These are phyloP conservation scores for Neotoxoptera formosana DNA, from an alignment of 1,140 invertebrate genomes.

Conservation along the genomic window DNA sequence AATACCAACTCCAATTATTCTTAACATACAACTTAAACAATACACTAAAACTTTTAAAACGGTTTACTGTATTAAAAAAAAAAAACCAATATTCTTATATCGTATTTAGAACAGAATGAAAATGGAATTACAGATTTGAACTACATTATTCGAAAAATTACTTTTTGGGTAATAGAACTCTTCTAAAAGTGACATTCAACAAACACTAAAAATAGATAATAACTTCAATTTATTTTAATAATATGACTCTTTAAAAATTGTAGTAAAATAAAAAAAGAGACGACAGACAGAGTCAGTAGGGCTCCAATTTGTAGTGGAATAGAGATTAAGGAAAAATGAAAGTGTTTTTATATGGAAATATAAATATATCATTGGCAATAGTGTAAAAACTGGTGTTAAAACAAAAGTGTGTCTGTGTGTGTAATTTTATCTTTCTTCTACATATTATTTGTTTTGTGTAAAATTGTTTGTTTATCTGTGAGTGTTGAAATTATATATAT, in stretches of 20 bases:
- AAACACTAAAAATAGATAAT: background rate
- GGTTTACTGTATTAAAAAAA: background rate
- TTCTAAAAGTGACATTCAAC: background rate
- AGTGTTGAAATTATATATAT: no score
- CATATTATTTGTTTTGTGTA: no score
- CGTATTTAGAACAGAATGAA: background rate
- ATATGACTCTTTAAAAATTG: background rate
- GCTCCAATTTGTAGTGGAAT: no score
- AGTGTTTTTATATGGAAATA: no score
- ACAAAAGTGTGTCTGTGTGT: no score
- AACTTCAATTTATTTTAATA: background rate
- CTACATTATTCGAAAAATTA: background rate
- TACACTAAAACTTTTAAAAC: background rate
- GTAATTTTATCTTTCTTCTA: no score
- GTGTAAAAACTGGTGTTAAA: no score
- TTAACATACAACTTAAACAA: background rate
- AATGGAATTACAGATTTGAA: background rate
- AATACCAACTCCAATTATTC: background rate
- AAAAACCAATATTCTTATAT: background rate
- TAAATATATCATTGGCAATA: no score
- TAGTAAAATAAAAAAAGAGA: no score
- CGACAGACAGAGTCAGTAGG: no score
- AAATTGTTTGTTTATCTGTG: no score
- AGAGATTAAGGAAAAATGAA: no score
- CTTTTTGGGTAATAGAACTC: background rate